Evolutionary conservation across 2,797 vertebrate genomes (phyloP), one percentile per base, ranked within the genome.

Genomic region (Syngnathus rostellatus): DNA sequence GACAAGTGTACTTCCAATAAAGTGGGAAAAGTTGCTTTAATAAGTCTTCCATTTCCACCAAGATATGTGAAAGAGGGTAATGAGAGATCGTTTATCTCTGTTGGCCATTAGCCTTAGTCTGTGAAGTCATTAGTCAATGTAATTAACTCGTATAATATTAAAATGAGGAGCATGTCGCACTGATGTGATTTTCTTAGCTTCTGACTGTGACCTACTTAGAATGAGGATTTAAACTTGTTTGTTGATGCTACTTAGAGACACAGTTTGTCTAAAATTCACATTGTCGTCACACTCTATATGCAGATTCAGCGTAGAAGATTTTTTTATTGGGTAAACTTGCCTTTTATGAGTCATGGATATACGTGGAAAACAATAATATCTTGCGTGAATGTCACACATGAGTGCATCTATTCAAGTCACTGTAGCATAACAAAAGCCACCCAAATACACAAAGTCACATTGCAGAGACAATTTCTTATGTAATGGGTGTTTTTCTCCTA

Each of bases 41-140:
- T 79, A 71, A 69, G 64, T 78, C 70, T 60, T 72, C 63, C 66
- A 39, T 74, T 71, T 31, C 58, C 60, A 54, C 50, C 38, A 54
- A 83, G 75, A 86, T 80, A 79, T 71, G 62, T 62, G 64, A 73
- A 46, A 60, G 75, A 75, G 73, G 73, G 51, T 85, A 88, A 89
- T 86, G 83, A 87, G 73, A 77, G 84, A 85, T 85, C 64, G 59
- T 77, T 83, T 87, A 89, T 88, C 86, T 81, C 62, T 65, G 61
- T 68, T 69, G 69, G 77, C 77, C 78, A 80, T 83, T 83, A 83
- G 83, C 76, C 77, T 72, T 48, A 70, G 72, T 66, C 77, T 76
- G 77, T 73, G 74, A 83, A 84, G 82, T 84, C 82, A 85, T 89
- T 85, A 88, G 69, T 82, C 68, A 75, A 83, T 54, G 79, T 87